A percentile compares a stretch with the other conserved stretches of the same genome.
These are phyloP conservation scores for Limulus polyphemus DNA, from an alignment of 2,888 invertebrate genomes.

Conservation along the genomic window DNA sequence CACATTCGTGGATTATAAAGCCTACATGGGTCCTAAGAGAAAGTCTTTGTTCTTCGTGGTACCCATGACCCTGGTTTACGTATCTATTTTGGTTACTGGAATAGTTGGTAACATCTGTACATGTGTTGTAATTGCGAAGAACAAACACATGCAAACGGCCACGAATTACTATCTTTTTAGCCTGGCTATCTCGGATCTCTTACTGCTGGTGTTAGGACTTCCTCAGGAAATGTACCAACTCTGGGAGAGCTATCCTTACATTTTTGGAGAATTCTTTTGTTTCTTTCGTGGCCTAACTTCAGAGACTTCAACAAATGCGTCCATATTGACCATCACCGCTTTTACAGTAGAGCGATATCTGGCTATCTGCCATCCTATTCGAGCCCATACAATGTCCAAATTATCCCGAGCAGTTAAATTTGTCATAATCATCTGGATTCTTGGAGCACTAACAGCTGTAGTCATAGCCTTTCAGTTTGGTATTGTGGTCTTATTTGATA, in stretches of 20 bases:
- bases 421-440: slow-evolving; percentile 64
- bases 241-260: slow-evolving; percentile 35
- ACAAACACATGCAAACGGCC: slow-evolving; percentile 68
- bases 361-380: slow-evolving; percentile 73
- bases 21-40: too few relatives aligned
- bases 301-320: slow-evolving; percentile 62
- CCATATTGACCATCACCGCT: slow-evolving; percentile 65
- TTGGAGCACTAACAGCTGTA: slow-evolving; percentile 46
- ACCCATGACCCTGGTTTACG: slow-evolving; percentile 51
- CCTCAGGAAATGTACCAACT: slow-evolving; percentile 57
- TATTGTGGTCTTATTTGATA: slow-evolving; percentile 39
- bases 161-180: slow-evolving; percentile 73
- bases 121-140: slow-evolving; percentile 60
- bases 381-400: slow-evolving; percentile 32
- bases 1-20: too few relatives aligned
- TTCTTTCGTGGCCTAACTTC: slow-evolving; percentile 62
- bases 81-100: slow-evolving; percentile 56
- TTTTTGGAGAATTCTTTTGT: slow-evolving; percentile 61
- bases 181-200: slow-evolving; percentile 64
- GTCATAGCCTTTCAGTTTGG: slow-evolving; percentile 55
- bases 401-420: slow-evolving; percentile 65
- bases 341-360: slow-evolving; percentile 77
- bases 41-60: slow-evolving; percentile 7
- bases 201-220: slow-evolving; percentile 61
- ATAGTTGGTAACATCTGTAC: slow-evolving; percentile 66